Evolutionary conservation across 2,113 vertebrate genomes (phyloP).

Genomic region (Hassar affinis): DNA sequence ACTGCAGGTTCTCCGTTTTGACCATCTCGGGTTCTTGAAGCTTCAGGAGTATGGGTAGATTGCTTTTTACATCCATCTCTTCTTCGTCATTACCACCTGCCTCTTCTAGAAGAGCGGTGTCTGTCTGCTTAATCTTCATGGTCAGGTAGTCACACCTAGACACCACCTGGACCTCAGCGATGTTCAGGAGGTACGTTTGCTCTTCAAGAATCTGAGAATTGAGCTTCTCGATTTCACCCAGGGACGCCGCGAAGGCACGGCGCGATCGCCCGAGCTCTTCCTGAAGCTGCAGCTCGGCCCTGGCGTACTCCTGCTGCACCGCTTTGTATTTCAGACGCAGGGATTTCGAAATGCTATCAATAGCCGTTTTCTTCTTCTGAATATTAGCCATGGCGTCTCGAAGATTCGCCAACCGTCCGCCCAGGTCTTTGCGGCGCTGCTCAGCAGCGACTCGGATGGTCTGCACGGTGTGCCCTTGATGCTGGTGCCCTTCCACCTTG

Average conservation of each 20-base stretch:
- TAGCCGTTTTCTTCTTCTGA: constrained; percentile 82
- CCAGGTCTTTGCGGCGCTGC: constrained; percentile 83
- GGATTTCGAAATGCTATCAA: constrained; percentile 84
- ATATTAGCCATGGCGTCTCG: constrained; percentile 83
- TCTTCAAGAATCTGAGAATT: constrained; percentile 90
- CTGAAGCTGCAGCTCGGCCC: constrained; percentile 85
- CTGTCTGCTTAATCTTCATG: constrained; percentile 89
- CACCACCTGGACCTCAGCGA: constrained; percentile 91
- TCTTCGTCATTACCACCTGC: constrained; percentile 77
- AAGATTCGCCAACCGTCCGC: constrained; percentile 75
- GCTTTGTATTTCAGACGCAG: constrained; percentile 81
- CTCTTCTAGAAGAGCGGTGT: constrained; percentile 86
- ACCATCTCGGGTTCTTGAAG: constrained; percentile 88
- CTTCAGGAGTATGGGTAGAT: constrained; percentile 79
- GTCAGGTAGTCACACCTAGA: constrained; percentile 94
- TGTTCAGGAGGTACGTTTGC: constrained; percentile 89
- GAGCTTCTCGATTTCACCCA: constrained; percentile 87
- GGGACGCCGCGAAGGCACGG: constrained; percentile 81
- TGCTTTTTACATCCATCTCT: constrained; percentile 79
- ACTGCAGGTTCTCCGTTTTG: constrained; percentile 78
- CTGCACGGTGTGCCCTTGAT: constrained; percentile 79
- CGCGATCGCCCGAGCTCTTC: constrained; percentile 87
- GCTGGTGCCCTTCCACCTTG: constrained; percentile 76
- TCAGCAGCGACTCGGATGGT: constrained; percentile 84
- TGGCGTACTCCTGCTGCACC: constrained; percentile 87